Conservation (phyloP, 2,888 invertebrate species). For the Ichneumon xanthorius region DNA sequence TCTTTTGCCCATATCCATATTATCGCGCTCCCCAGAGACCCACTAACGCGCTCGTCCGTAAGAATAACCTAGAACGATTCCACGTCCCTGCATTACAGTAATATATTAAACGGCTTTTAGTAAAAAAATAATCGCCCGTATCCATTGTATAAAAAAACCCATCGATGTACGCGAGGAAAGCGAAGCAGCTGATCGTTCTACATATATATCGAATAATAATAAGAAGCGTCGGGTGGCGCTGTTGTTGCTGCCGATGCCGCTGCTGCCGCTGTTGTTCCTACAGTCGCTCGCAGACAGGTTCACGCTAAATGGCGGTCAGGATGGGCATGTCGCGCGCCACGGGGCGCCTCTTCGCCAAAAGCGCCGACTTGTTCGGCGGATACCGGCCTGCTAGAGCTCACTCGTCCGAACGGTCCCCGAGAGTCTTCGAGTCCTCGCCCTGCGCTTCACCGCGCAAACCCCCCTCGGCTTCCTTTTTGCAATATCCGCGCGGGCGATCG, state of each 20-base stretch:
- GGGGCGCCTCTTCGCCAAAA: constrained; percentile 81
- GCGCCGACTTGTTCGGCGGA: constrained; percentile 77
- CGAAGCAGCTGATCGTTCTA: constrained; percentile 9
- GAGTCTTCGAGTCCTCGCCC: constrained; percentile 34
- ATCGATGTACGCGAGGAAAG: neutral
- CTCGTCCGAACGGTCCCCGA: constrained; percentile 42
- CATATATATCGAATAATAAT: constrained; percentile 14
- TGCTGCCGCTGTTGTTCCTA: constrained; percentile 48
- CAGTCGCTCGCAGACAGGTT: constrained; percentile 78
- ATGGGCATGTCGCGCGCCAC: constrained; percentile 83
- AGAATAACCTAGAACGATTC: neutral
- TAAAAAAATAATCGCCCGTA: neutral
- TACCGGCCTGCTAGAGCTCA: constrained; percentile 54
- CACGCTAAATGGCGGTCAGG: constrained; percentile 84
- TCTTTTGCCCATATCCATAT: neutral
- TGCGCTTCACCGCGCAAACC: constrained; percentile 50
- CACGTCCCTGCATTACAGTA: neutral
- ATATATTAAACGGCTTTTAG: neutral
- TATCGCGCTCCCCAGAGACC: neutral
- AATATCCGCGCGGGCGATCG: constrained; percentile 58
- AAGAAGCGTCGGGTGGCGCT: constrained; percentile 65
- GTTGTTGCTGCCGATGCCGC: constrained; percentile 59
- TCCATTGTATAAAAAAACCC: neutral
- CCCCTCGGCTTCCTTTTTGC: constrained; percentile 58
- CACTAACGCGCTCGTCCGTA: neutral